Conservation (phyloP, 2,888 invertebrate genomes). For the Coleophora deauratella region DNA sequence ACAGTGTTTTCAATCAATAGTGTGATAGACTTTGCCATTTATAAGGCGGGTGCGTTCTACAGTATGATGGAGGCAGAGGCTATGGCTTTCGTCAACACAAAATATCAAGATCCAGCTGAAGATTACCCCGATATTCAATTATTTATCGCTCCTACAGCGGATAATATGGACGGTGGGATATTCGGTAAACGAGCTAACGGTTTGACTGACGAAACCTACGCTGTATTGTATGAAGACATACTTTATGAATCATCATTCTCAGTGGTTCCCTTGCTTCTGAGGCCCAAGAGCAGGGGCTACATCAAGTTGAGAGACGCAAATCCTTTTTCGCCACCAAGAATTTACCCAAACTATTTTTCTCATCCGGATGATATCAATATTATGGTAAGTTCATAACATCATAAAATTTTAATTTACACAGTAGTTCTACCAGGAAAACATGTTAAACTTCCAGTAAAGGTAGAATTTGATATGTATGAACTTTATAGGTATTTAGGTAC, state of each 20-base stretch:
- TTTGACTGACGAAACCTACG: conserved; percentile 78
- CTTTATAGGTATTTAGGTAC: neutral
- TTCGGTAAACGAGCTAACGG: conserved; percentile 81
- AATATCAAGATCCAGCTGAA: conserved; percentile 76
- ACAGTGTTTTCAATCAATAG: conserved; percentile 75
- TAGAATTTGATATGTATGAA: neutral
- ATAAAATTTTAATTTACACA: too few relatives aligned
- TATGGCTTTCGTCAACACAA: conserved; percentile 85
- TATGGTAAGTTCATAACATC: conserved; percentile 69
- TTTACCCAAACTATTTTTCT: conserved; percentile 90
- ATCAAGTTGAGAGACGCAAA: conserved; percentile 79
- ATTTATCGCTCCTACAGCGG: conserved; percentile 82
- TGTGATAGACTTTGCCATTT: conserved; percentile 76
- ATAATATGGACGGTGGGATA: conserved; percentile 85
- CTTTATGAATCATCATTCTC: conserved; percentile 80
- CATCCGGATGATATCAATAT: conserved; percentile 81
- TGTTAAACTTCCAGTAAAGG: too few relatives aligned
- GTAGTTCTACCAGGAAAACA: too few relatives aligned
- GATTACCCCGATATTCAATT: conserved; percentile 88
- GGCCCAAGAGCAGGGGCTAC: conserved; percentile 82
- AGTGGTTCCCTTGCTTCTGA: conserved; percentile 79
- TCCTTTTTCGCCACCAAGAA: conserved; percentile 83
- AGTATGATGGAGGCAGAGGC: conserved; percentile 86
- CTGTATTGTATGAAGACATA: conserved; percentile 80
- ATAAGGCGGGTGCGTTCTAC: conserved; percentile 79